Conservation (phyloP, 2,797 vertebrate genomes). For the Tinamus major region DNA sequence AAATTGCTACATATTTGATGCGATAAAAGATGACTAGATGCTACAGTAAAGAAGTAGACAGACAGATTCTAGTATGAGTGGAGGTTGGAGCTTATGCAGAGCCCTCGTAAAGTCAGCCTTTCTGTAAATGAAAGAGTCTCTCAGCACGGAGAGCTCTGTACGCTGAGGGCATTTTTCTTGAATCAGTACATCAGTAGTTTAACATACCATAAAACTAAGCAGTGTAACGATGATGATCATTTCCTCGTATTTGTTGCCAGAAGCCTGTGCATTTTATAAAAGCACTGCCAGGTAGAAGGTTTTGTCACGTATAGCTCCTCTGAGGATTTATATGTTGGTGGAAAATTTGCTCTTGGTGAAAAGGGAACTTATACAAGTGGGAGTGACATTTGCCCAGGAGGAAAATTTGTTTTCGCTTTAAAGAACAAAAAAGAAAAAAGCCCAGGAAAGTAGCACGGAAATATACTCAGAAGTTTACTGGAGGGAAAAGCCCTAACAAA, state of each 20-base stretch:
- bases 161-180: constrained; percentile 7
- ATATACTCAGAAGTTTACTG: neutral
- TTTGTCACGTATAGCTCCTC: constrained; percentile 17
- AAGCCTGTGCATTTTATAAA: neutral
- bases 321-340: neutral
- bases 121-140: neutral
- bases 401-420: constrained; percentile 19
- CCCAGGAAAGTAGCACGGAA: neutral
- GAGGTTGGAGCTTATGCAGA: neutral
- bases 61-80: neutral
- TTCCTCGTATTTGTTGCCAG: constrained; percentile 31
- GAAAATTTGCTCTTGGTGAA: neutral
- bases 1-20: neutral
- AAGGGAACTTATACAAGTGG: neutral
- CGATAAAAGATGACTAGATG: neutral
- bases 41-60: neutral
- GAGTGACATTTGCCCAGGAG: neutral
- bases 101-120: neutral
- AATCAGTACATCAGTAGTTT: constrained; percentile 32
- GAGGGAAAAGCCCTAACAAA: neutral
- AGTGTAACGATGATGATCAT: neutral
- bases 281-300: neutral
- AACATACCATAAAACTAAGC: constrained; percentile 47
- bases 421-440: neutral
- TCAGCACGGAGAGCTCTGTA: neutral